Evolutionary conservation across 1,140 invertebrate species (phyloP), one percentile per base, ranked within the genome.

Genomic region (Zaprionus ornatus): DNA sequence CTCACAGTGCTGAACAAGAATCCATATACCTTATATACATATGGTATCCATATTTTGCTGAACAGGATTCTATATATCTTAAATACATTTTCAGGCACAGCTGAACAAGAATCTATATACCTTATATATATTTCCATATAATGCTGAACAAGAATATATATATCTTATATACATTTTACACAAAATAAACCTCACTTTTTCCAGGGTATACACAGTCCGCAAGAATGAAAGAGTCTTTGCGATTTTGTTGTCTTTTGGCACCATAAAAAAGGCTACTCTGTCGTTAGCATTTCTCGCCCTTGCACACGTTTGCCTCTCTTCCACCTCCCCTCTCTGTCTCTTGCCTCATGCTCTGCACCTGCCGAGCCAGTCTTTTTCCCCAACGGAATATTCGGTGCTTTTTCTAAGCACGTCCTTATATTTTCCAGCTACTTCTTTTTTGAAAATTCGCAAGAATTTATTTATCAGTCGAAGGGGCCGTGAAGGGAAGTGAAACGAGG

Each of bases 211-310:
- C 21, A 59, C 12, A 54, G 63, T 77, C 62, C 54, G 77, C 62
- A 77, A 17, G n/a, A 9, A 17, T n/a, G n/a, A 45, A 45, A 67
- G 45, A 56, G 52, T 54, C 67, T 15, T 67, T 77, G 61, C 66
- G 12, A 29, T 54, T 52, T 64, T 79, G 66, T 77, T 87, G 83
- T 86, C 83, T 84, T 87, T 82, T 75, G 52, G 72, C 52, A 73
- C 69, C 77, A 87, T 87, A 80, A 87, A 87, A 86, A 80, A 80
- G 71, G 80, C 64, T 72, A 73, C 40, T 79, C 79, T 59, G 79
- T 82, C 82, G 76, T 86, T 86, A 77, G 76, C 83, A 82, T 85
- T 85, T 77, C 64, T 73, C 68, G 72, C 63, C 74, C 40, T 65
- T 73, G 64, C 74, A 82, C 40, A 45, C 40, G 40, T 45, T 17